phyloP scores from a whole-genome alignment of 2,113 vertebrate species.

The Neotoma lepida region DNA sequence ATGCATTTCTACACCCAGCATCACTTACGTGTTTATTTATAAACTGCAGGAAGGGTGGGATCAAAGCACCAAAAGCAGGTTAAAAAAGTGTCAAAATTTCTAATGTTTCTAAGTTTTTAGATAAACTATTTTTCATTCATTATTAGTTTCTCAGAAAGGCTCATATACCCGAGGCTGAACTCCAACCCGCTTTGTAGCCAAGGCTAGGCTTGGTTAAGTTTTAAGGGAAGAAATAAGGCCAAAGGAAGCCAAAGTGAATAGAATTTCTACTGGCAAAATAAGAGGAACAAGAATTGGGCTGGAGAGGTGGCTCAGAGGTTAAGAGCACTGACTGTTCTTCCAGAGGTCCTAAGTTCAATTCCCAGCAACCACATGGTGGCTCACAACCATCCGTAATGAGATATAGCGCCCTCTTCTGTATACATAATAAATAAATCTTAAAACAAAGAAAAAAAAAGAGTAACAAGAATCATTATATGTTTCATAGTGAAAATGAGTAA shows the following conservation, averaged over 20 bases:
- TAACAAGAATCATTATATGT: not conserved
- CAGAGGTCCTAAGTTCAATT: no score
- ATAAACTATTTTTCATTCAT: not conserved
- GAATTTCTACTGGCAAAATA: not conserved
- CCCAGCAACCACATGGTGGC: no score
- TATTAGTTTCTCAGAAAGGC: not conserved
- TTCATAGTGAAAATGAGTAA: not conserved
- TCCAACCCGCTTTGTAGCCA: not conserved
- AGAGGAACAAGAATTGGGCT: not conserved
- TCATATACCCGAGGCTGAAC: not conserved
- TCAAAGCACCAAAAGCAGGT: not conserved
- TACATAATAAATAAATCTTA: no score
- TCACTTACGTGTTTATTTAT: not conserved
- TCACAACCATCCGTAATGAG: no score
- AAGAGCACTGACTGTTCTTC: no score
- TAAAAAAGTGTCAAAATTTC: not conserved
- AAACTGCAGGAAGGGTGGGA: not conserved
- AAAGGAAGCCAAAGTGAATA: not conserved
- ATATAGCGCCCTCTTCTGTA: no score
- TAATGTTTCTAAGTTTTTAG: not conserved
- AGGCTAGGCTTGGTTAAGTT: not conserved
- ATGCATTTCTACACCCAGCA: not conserved
- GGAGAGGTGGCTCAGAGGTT: no score
- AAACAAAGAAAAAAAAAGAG: no score
- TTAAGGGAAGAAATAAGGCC: not conserved